A percentile compares a stretch with the other conserved stretches of the same genome.
These are phyloP conservation scores for Blastobasis adustella DNA, from an alignment of 2,888 invertebrate species.

Conservation along the genomic window DNA sequence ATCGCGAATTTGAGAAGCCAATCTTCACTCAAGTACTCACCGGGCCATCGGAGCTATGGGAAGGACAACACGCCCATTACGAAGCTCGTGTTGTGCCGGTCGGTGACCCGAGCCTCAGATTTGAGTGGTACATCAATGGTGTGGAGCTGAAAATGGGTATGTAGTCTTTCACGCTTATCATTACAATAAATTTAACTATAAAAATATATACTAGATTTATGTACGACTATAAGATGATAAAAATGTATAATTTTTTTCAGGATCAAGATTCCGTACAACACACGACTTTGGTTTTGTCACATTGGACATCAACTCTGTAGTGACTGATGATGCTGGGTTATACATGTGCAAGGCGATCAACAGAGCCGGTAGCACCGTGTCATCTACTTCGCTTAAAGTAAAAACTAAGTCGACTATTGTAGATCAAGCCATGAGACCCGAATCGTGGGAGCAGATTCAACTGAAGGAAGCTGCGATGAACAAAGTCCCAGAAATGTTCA, in stretches of 20 bases:
- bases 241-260: slow-evolving; percentile 36
- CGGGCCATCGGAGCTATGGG: slow-evolving; percentile 92
- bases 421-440: slow-evolving; percentile 90
- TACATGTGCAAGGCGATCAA: slow-evolving; percentile 97
- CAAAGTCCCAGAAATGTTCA: slow-evolving; percentile 90
- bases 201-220: too few species aligned
- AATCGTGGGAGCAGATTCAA: slow-evolving; percentile 94
- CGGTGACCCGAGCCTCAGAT: slow-evolving; percentile 92
- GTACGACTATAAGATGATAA: too few species aligned
- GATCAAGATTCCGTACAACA: slow-evolving; percentile 91
- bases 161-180: slow-evolving; percentile 16
- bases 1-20: slow-evolving; percentile 90
- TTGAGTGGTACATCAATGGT: slow-evolving; percentile 97
- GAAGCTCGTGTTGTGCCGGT: slow-evolving; percentile 94
- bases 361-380: slow-evolving; percentile 94
- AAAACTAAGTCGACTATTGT: slow-evolving; percentile 87
- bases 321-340: slow-evolving; percentile 91
- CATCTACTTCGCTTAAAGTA: slow-evolving; percentile 89
- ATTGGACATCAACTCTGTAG: slow-evolving; percentile 90
- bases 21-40: slow-evolving; percentile 92
- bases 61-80: slow-evolving; percentile 92
- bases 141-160: slow-evolving; percentile 92
- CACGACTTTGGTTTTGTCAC: slow-evolving; percentile 97
- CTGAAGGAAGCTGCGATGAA: slow-evolving; percentile 94
- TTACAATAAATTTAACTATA: too few species aligned